Base-by-base conservation (phyloP, 2,888 invertebrate genomes). In the Creontiades dilutus region DNA sequence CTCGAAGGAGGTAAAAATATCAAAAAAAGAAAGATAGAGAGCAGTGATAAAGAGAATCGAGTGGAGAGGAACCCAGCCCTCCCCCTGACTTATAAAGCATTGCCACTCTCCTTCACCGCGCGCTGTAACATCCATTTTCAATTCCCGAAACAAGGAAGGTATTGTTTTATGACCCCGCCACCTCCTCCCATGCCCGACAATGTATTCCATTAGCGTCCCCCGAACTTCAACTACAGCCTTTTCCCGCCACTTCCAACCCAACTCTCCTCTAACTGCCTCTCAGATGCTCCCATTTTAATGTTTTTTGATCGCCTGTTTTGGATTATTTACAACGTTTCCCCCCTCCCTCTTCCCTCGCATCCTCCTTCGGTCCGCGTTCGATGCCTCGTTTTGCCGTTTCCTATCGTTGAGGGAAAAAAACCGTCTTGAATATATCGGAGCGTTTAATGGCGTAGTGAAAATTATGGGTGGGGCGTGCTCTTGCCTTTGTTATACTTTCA, bases 111-210 rank as follows among this genome's bases (percentile, higher is more conserved):
- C 89, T 82, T 82, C 52, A 28, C 68, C 80, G 37, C 76, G 89
- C 52, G 78, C 76, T 76, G 89, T 89, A 46, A 89, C 89, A 89
- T 89, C 89, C 89, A 89, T 89, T 89, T 89, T 89, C 89, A 89
- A 89, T 89, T 89, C 89, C 89, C 89, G 89, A 89, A 86, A 90
- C 89, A 89, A 86, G 89, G 89, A 89, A 89, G 86, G 90, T 89
- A 90, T 90, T 89, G 89, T 90, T 90, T 90, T 90, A 90, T 90
- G 90, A 89, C 90, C 89, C 89, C 89, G 48, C 86, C 80, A 75
- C 86, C 76, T 88, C 88, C 76, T 68, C 28, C 68, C 89, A 19
- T 37, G 19, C 76, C 89, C 86, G 61, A 89, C 89, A 89, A 80
- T 88, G 78, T 88, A 89, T 85, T 89, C 86, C 90, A 89, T 90